These are phyloP conservation scores for Platichthys flesus DNA, from an alignment of 2,113 vertebrate species.

Conservation along the genomic window DNA sequence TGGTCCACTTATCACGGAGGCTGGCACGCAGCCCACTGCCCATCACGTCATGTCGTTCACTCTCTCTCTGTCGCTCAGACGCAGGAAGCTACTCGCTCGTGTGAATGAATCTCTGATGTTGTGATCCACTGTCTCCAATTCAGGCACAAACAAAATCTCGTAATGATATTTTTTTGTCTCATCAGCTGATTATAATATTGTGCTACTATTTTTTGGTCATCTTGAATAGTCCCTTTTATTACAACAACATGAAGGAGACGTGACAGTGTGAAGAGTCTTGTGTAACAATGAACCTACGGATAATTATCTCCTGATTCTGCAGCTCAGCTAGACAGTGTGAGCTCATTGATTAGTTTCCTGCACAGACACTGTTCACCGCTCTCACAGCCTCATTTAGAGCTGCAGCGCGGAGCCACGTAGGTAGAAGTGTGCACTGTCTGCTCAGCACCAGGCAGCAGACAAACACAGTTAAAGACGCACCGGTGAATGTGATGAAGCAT, in stretches of 20 bases:
- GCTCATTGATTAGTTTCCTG: too few species aligned
- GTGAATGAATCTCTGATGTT: conserved; percentile 35
- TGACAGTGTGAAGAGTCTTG: not conserved
- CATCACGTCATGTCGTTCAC: conserved; percentile 59
- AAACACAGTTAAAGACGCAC: too few species aligned
- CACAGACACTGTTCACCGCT: too few species aligned
- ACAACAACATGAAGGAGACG: too few species aligned
- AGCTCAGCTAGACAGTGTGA: not conserved
- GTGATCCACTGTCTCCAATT: not conserved
- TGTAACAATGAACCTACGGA: not conserved
- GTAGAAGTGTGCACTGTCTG: too few species aligned
- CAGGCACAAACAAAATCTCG: not conserved
- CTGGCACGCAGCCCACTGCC: conserved; percentile 79
- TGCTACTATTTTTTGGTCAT: not conserved
- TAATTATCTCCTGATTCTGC: not conserved
- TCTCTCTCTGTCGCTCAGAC: conserved; percentile 45
- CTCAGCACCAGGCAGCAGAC: too few species aligned
- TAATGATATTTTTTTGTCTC: not conserved
- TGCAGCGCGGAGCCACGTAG: too few species aligned
- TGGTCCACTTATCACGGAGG: conserved; percentile 79
- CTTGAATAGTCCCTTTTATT: too few species aligned
- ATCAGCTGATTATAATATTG: conserved; percentile 40
- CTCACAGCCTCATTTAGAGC: too few species aligned
- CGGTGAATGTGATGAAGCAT: too few species aligned
- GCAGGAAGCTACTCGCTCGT: conserved; percentile 7